Evolutionary conservation across 1,140 invertebrate genomes (phyloP).

Genomic region (Drosophila santomea): DNA sequence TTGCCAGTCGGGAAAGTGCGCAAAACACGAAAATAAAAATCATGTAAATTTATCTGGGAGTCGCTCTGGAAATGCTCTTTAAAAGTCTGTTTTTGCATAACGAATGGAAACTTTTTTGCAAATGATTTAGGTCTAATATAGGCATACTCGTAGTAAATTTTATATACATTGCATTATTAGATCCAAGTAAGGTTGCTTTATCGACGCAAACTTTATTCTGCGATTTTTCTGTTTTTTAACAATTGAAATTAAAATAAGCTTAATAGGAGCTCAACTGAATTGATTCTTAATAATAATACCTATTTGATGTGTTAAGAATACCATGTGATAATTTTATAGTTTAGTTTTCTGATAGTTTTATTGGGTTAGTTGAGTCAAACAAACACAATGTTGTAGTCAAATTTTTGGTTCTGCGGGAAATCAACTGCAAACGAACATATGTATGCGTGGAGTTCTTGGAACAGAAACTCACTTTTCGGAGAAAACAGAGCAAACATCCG

Average conservation of each 20-base stretch:
- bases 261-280: too few relatives aligned
- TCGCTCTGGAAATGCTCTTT: constrained; percentile 22
- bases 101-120: too few relatives aligned
- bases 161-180: too few relatives aligned
- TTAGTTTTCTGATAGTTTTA: too few relatives aligned
- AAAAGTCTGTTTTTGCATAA: too few relatives aligned
- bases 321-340: too few relatives aligned
- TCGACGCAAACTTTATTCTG: neutral
- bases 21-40: constrained; percentile 35
- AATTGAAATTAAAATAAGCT: neutral
- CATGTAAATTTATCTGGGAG: neutral
- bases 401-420: constrained; percentile 13
- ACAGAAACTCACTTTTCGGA: constrained; percentile 3
- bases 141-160: neutral
- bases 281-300: too few relatives aligned
- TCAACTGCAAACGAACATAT: constrained; percentile 19
- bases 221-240: neutral
- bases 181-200: too few relatives aligned
- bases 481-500: constrained; percentile 29
- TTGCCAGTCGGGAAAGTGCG: constrained; percentile 38
- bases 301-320: too few relatives aligned
- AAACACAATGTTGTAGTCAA: constrained; percentile 6
- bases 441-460: constrained; percentile 24
- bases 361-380: neutral
- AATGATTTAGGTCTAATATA: too few relatives aligned